phyloP scores from a whole-genome alignment of 2,113 vertebrate genomes.

The Falcunculus frontatus region DNA sequence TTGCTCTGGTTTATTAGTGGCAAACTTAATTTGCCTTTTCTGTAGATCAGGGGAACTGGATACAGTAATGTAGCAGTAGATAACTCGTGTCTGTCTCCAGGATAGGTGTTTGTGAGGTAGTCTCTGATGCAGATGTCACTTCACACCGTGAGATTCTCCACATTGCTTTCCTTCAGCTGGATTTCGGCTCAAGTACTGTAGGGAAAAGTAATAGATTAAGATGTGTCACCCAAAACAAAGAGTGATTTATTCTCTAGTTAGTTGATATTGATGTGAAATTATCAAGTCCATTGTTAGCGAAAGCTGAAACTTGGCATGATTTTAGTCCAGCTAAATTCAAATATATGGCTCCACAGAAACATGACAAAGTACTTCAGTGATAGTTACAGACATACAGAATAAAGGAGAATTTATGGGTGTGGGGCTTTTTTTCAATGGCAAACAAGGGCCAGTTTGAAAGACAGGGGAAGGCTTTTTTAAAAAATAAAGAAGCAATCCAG shows the following conservation, averaged over 20 bases:
- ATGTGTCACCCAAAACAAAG: not conserved
- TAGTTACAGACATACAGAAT: not conserved
- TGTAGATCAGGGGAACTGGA: not conserved
- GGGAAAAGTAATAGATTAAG: not conserved
- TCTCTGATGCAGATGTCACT: fast-evolving
- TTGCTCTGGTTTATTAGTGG: not conserved
- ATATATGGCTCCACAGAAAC: slow-evolving; percentile 2
- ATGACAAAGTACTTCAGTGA: not conserved
- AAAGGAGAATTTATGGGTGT: not conserved
- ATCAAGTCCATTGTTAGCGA: slow-evolving; percentile 8
- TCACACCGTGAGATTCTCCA: not conserved
- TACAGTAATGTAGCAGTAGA: not conserved
- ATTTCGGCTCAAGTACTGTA: not conserved
- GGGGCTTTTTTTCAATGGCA: slow-evolving; percentile 1
- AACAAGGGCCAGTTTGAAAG: slow-evolving; percentile 6
- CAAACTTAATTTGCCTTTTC: not conserved
- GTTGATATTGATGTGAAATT: slow-evolving; percentile 19
- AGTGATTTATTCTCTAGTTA: slow-evolving; percentile 50
- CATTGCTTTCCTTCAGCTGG: not conserved
- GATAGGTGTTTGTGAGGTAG: not conserved
- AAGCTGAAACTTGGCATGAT: slow-evolving; percentile 24
- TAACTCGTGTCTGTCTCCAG: not conserved
- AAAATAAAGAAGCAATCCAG: slow-evolving; percentile 56
- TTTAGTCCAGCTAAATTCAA: slow-evolving; percentile 3
- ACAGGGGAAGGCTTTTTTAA: slow-evolving; percentile 12